Conservation (phyloP, 30 jellyfish, hydroid and myxozoan species). For the Aurelia aurita region DNA sequence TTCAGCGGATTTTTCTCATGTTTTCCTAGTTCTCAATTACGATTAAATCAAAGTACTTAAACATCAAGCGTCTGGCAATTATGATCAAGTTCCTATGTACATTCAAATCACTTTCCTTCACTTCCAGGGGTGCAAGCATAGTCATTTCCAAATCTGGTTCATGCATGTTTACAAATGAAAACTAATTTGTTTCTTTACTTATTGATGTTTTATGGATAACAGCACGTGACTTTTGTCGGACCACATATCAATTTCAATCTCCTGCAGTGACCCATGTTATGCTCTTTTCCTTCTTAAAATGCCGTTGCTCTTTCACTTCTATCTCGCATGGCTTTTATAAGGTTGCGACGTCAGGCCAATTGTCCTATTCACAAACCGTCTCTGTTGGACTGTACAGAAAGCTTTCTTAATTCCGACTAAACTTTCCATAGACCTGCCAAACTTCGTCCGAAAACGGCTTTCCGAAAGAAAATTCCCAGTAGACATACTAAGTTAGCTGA, state of each 20-base stretch:
- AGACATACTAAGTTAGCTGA: conserved; percentile 20
- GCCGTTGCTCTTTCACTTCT: conserved; percentile 57
- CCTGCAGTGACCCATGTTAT: conserved; percentile 57
- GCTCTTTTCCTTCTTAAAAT: conserved; percentile 47
- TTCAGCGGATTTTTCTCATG: conserved; percentile 14
- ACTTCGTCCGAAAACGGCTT: conserved; percentile 30
- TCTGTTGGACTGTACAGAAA: conserved; percentile 67
- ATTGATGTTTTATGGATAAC: conserved; percentile 14
- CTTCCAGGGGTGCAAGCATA: conserved; percentile 52
- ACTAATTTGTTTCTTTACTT: conserved; percentile 23
- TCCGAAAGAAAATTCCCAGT: conserved; percentile 41
- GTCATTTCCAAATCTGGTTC: conserved; percentile 13
- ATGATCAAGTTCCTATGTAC: conserved; percentile 1
- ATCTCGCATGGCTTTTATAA: conserved; percentile 36
- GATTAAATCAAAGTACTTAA: conserved; percentile 25
- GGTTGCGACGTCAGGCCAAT: conserved; percentile 47
- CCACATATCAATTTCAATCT: conserved; percentile 51
- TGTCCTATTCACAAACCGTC: conserved; percentile 24
- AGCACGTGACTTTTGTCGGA: conserved; percentile 56
- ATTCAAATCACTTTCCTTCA: conserved; percentile 25
- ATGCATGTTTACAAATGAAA: conserved; percentile 65
- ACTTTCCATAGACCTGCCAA: conserved; percentile 18
- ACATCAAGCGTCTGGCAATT: conserved; percentile 26
- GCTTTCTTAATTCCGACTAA: conserved; percentile 51
- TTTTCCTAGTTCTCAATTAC: background rate